Percentiles rank a stretch among this genome's conserved stretches.
Conservation (phyloP, 2,888 invertebrate species). For the Galerucella nymphaeae region DNA sequence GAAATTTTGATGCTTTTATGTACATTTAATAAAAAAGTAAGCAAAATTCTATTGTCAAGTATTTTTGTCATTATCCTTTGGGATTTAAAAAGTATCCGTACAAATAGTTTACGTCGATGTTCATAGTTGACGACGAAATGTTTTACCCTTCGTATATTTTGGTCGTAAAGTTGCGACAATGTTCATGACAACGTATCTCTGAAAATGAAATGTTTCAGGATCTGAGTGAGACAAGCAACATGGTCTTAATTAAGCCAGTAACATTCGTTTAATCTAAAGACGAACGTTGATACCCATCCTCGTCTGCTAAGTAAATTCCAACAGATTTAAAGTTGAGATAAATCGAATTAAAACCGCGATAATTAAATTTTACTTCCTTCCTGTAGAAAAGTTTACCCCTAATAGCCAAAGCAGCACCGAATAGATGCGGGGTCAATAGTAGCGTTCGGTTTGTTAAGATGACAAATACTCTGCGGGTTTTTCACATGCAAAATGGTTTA, state of each 20-base stretch:
- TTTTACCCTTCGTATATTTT: no score
- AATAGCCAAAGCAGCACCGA: neutral
- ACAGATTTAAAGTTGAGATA: neutral
- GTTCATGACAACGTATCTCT: neutral
- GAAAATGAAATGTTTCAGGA: neutral
- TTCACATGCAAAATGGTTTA: slow-evolving; percentile 16
- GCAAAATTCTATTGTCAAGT: no score
- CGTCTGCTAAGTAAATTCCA: neutral
- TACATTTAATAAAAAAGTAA: no score
- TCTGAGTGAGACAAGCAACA: neutral
- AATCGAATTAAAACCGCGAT: neutral
- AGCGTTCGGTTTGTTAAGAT: slow-evolving; percentile 2
- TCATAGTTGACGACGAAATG: no score
- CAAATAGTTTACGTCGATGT: no score
- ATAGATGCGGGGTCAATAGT: slow-evolving; percentile 8
- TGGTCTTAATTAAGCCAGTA: neutral
- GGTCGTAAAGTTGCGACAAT: neutral
- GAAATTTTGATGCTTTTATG: no score
- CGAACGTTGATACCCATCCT: neutral
- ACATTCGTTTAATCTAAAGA: neutral
- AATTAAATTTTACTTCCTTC: neutral
- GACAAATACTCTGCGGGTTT: slow-evolving; percentile 15
- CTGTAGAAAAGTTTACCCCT: neutral
- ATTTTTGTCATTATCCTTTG: no score
- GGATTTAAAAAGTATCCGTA: no score